Base-by-base conservation (phyloP, 2,797 vertebrate genomes). In the Echeneis naucrates region DNA sequence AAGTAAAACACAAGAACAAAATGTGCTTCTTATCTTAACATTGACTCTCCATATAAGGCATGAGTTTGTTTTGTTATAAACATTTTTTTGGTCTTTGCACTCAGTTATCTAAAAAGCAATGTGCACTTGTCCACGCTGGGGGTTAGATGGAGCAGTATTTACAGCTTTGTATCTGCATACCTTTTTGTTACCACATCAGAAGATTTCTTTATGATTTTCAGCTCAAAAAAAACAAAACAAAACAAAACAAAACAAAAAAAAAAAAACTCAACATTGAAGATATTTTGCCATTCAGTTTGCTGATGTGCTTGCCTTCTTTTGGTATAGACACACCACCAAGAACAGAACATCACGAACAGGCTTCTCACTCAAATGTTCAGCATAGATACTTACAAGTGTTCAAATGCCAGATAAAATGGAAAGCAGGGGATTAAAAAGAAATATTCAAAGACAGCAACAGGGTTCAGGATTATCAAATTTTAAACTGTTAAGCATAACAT, bases 1-100 rank as follows among this genome's bases (percentile, higher is more conserved):
- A 90, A 93, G 85, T 85, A 66, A 88, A 87, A 92, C 84, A 93
- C 86, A 83, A 85, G 92, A 89, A 92, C 86, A 80, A 88, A 92
- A 94, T 95, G 94, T 95, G 94, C 93, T 95, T 95, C 91, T 94
- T 93, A 90, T 90, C 87, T 81, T 89, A 93, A 94, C 91, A 95
- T 88, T 91, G 87, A 94, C 87, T 93, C 87, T 92, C 92, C 91
- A 90, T 85, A 90, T 95, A 95, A 95, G 95, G 94, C 94, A 94
- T 93, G 93, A 94, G 87, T 92, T 89, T 89, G 77, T 89, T 78
- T 82, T 84, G 84, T 93, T 91, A 91, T 87, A 92, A 93, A 92
- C 88, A 87, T 90, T 89, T 92, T 94, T 93, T 93, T 93, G 91
- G 91, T 93, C 86, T 94, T 95, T 94, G 90, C 87, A 92, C 89